These are phyloP conservation scores for Polypterus senegalus DNA, from an alignment of 2,113 vertebrate species.

Conservation along the genomic window DNA sequence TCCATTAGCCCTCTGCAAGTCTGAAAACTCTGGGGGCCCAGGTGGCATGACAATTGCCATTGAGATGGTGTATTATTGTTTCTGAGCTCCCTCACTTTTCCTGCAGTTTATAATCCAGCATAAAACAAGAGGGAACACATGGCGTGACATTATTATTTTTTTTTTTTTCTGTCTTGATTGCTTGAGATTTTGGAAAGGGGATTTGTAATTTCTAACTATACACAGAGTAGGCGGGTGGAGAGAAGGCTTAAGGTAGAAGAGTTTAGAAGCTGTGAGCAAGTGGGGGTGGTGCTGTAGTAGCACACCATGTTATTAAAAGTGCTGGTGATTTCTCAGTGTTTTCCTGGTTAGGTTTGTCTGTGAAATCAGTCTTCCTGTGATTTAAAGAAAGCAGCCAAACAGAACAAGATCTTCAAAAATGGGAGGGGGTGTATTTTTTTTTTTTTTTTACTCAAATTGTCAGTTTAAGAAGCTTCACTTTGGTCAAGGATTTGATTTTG, in stretches of 20 bases:
- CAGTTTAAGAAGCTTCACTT: neutral
- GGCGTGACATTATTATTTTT: constrained; percentile 16
- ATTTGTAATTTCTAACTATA: constrained; percentile 28
- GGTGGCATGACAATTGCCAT: constrained; percentile 33
- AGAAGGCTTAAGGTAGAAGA: constrained; percentile 12
- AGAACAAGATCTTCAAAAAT: constrained; percentile 18
- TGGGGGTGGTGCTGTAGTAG: constrained; percentile 7
- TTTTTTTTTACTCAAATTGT: constrained; percentile 19
- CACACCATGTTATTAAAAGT: constrained; percentile 5
- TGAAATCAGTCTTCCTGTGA: constrained; percentile 14
- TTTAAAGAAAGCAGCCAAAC: constrained; percentile 8
- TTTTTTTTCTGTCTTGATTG: constrained; percentile 25
- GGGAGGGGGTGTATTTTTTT: constrained; percentile 3
- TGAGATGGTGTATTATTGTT: constrained; percentile 18
- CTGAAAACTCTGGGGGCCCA: constrained; percentile 21
- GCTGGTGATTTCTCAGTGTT: constrained; percentile 19
- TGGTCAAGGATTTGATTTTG: neutral
- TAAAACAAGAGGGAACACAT: constrained; percentile 19
- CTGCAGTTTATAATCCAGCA: constrained; percentile 25
- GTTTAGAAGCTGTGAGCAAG: constrained; percentile 4
- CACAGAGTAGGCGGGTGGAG: constrained; percentile 22
- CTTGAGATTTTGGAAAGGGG: constrained; percentile 24
- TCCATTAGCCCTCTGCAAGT: constrained; percentile 9
- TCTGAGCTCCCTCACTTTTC: constrained; percentile 19
- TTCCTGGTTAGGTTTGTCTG: constrained; percentile 23